These are phyloP conservation scores for Drosophila eohydei DNA, from an alignment of 2,888 invertebrate species.

Conservation along the genomic window DNA sequence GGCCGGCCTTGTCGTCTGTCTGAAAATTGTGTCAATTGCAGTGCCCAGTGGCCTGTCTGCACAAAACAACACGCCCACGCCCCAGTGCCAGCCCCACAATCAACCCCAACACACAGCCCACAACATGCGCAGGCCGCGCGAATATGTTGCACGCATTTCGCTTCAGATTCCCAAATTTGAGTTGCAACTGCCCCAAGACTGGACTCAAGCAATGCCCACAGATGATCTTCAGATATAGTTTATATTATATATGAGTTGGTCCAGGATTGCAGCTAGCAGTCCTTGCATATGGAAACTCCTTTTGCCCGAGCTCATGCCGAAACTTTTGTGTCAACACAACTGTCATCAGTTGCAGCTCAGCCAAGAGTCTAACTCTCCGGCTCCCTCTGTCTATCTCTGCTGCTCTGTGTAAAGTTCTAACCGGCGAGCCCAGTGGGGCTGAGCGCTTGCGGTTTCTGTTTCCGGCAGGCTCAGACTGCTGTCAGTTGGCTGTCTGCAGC, in stretches of 20 bases:
- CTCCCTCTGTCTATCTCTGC: not conserved
- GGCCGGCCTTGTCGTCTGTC: slow-evolving; percentile 75
- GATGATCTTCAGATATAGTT: not conserved
- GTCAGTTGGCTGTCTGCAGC: slow-evolving; percentile 31
- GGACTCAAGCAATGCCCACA: no score
- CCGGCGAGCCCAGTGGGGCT: not conserved
- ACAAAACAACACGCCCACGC: slow-evolving; percentile 4
- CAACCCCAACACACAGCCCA: not conserved
- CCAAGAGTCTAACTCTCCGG: not conserved
- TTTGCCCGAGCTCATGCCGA: not conserved
- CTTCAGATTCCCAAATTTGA: not conserved
- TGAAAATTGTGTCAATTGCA: slow-evolving; percentile 79
- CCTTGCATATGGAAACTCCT: no score
- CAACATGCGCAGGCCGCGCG: slow-evolving; percentile 74
- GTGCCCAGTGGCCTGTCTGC: slow-evolving; percentile 47
- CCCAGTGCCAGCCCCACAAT: not conserved
- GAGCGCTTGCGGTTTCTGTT: slow-evolving; percentile 42
- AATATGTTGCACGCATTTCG: slow-evolving; percentile 53
- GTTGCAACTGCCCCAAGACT: no score
- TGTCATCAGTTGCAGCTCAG: slow-evolving; percentile 45
- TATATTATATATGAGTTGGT: not conserved
- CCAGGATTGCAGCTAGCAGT: no score
- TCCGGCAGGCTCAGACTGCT: slow-evolving; percentile 37
- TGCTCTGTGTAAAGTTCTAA: slow-evolving; percentile 16
- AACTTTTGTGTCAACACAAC: slow-evolving; percentile 19